Evolutionary conservation across 2,797 vertebrate species (phyloP).

Genomic region (Neomorphus geoffroyi): DNA sequence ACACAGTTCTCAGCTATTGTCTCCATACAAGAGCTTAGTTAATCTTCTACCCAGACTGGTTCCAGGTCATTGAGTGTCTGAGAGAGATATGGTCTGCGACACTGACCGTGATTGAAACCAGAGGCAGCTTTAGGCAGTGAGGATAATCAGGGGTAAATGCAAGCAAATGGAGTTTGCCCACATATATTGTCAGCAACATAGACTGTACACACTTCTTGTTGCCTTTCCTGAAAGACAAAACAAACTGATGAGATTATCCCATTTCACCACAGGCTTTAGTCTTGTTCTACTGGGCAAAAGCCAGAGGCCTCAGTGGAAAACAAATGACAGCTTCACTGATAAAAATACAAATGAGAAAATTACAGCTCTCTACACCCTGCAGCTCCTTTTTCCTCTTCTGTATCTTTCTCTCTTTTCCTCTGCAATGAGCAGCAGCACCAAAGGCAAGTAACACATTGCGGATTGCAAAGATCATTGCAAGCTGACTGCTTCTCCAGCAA

Average conservation of each 20-base stretch:
- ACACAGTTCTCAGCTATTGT: background rate
- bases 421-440: background rate
- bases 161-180: constrained; percentile 31
- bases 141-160: background rate
- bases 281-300: background rate
- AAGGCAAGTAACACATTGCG: background rate
- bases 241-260: background rate
- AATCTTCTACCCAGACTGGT: constrained; percentile 37
- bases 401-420: background rate
- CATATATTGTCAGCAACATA: background rate
- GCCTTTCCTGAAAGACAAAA: constrained; percentile 3
- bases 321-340: background rate
- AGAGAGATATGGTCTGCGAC: constrained; percentile 1
- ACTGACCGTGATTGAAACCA: background rate
- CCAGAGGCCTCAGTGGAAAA: background rate
- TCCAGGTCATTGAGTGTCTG: constrained; percentile 39
- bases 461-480: constrained; percentile 5
- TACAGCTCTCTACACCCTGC: background rate
- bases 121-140: constrained; percentile 12
- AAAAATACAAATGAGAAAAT: constrained; percentile 43
- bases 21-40: constrained; percentile 8
- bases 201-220: background rate
- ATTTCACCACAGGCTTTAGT: constrained; percentile 26
- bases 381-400: background rate
- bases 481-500: constrained; percentile 10